A percentile compares a stretch with the other conserved stretches of the same genome.
Conservation (phyloP, 30 jellyfish, hydroid and myxozoan genomes). For the Pelagia noctiluca region DNA sequence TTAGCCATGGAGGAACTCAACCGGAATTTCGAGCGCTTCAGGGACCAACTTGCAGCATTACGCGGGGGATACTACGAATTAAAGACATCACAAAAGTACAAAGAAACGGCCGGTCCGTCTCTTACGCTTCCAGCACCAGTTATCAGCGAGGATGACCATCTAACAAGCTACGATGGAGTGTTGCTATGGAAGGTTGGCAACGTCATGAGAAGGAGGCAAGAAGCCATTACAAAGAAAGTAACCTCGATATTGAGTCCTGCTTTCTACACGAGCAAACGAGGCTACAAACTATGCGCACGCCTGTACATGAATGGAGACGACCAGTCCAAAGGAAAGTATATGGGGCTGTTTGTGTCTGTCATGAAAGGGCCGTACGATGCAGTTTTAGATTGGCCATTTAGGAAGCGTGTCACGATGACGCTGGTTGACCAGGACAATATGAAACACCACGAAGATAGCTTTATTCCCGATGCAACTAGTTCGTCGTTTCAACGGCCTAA, state of each 20-base stretch:
- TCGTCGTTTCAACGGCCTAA: constrained; percentile 38
- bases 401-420: constrained; percentile 12
- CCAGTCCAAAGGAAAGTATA: constrained; percentile 34
- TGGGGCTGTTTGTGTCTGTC: constrained; percentile 44
- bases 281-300: background rate
- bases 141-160: constrained; percentile 26
- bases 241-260: constrained; percentile 59
- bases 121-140: constrained; percentile 35
- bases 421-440: constrained; percentile 39
- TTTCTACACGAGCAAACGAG: constrained; percentile 27
- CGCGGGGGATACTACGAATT: constrained; percentile 30
- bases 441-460: constrained; percentile 35
- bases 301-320: constrained; percentile 61
- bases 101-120: constrained; percentile 3
- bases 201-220: constrained; percentile 36
- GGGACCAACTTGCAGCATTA: constrained; percentile 39
- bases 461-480: constrained; percentile 34
- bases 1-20: background rate
- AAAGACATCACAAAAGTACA: constrained; percentile 2
- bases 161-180: constrained; percentile 37
- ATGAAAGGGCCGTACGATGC: constrained; percentile 69
- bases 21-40: background rate
- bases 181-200: constrained; percentile 37
- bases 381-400: constrained; percentile 49
- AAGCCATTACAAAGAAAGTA: constrained; percentile 41